Evolutionary conservation across 2,888 invertebrate genomes (phyloP).

Genomic region (Drosophila koepferae): DNA sequence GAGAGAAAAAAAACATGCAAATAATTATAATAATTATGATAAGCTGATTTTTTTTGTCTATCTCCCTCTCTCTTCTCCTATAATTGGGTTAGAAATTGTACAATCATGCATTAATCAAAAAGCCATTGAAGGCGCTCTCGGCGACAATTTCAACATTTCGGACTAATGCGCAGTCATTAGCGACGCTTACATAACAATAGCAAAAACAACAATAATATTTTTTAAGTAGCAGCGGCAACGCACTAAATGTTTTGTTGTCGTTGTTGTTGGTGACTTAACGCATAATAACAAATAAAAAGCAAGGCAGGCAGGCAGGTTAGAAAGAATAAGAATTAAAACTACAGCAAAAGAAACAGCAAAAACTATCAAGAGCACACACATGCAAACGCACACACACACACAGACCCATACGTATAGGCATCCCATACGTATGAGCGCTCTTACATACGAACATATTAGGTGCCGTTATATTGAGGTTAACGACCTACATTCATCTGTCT

Average conservation of each 20-base stretch:
- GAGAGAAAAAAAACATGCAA: constrained; percentile 56
- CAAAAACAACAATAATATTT: constrained; percentile 27
- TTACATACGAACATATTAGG: constrained; percentile 56
- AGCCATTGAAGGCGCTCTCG: constrained; percentile 65
- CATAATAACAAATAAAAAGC: constrained; percentile 44
- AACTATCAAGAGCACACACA: constrained; percentile 68
- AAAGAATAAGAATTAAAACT: constrained; percentile 57
- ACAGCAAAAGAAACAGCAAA: constrained; percentile 66
- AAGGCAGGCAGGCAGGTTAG: constrained; percentile 29
- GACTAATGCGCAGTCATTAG: constrained; percentile 67
- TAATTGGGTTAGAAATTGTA: constrained; percentile 70
- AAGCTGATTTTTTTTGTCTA: constrained; percentile 32
- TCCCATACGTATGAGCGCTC: constrained; percentile 4
- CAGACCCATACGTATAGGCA: constrained; percentile 9
- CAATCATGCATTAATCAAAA: constrained; percentile 75
- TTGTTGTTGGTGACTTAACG: constrained; percentile 42
- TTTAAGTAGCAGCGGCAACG: constrained; percentile 26
- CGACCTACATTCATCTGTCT: constrained; percentile 72
- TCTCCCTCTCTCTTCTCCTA: constrained; percentile 24
- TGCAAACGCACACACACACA: constrained; percentile 20
- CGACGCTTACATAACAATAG: constrained; percentile 65
- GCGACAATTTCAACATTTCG: constrained; percentile 61
- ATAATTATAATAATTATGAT: constrained; percentile 62
- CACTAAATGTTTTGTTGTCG: constrained; percentile 36
- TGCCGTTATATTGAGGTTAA: constrained; percentile 83